Base-by-base conservation (phyloP, 1,140 invertebrate species). In the Trypoxylus dichotomus region DNA sequence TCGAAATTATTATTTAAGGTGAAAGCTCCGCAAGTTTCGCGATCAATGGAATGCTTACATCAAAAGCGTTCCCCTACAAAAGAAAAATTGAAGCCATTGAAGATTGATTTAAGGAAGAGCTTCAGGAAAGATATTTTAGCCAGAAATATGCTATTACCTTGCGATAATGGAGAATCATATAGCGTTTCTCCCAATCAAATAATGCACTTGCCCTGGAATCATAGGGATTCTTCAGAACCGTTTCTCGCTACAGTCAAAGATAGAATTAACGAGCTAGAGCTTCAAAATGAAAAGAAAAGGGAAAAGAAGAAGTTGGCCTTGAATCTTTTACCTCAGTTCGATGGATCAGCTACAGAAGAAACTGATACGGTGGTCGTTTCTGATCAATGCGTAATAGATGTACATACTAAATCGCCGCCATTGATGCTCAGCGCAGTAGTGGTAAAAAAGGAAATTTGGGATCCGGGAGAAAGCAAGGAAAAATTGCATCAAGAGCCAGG, bases 171-270 rank as follows among this genome's bases (percentile, higher is more conserved):
- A 0, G 91, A 94, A 81, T 93, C 93, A 42, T 96, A 96, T 85
- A 95, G 94, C 85, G 94, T 96, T 8, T 96, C 94, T 27, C 94
- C 95, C 80, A 96, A 96, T 84, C 93, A 95, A 88, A 95, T 95
- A 78, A 91, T 96, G 32, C 92, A 95, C 81, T 88, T 96, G 74
- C 89, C 90, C 1, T 82, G 82, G 21, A 68, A 29, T 27, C 60
- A 68, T 29, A 68, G 60, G 24, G 60, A 68, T 68, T 68, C 81
- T 82, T 80, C 76, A 78, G 79, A 87, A 91, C 85, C 87, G 90
- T 82, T 85, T 89, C 83, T 86, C 41, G 87, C 88, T 11, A 88
- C 89, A 37, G 91, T 93, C 13, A 89, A 90, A 80, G 88, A 91
- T 78, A 88, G 90, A 78, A 91, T 93, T 8, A 91, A 88, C 81